A percentile compares a stretch with the other conserved stretches of the same genome.
Conservation (phyloP, 2,888 invertebrate genomes). For the Carterocephalus palaemon region DNA sequence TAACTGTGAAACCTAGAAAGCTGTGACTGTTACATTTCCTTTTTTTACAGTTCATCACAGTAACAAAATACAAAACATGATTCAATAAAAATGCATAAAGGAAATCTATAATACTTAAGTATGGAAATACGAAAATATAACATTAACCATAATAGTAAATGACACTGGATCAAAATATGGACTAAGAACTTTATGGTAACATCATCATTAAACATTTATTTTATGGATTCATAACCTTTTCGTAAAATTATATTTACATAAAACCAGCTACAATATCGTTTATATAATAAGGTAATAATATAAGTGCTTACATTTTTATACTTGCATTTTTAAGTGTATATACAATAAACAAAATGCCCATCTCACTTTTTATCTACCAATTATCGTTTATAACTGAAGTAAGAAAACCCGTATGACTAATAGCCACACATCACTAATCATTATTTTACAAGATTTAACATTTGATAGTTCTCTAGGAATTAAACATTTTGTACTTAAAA, state of each 20-base stretch:
- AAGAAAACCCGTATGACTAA: slow-evolving; percentile 14
- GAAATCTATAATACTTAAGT: slow-evolving; percentile 12
- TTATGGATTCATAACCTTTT: slow-evolving; percentile 44
- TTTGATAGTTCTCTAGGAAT: slow-evolving; percentile 16
- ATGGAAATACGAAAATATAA: slow-evolving; percentile 19
- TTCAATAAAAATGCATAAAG: slow-evolving; percentile 3
- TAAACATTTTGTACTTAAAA: slow-evolving; percentile 56
- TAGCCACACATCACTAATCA: slow-evolving; percentile 4
- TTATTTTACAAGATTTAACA: slow-evolving; percentile 14
- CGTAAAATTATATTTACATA: slow-evolving; percentile 68
- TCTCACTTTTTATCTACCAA: slow-evolving; percentile 41
- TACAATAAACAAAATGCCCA: slow-evolving; percentile 55
- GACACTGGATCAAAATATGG: slow-evolving; percentile 20
- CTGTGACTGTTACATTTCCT: slow-evolving; percentile 8
- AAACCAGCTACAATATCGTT: slow-evolving; percentile 54
- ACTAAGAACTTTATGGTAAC: slow-evolving; percentile 44
- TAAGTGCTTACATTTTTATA: slow-evolving; percentile 43
- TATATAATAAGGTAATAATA: slow-evolving; percentile 43
- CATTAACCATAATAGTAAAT: slow-evolving; percentile 42
- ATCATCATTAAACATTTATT: slow-evolving; percentile 41
- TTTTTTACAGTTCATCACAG: not conserved
- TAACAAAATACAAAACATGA: slow-evolving; percentile 8
- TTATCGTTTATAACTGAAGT: slow-evolving; percentile 30
- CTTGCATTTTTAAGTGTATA: slow-evolving; percentile 39
- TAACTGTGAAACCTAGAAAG: slow-evolving; percentile 8